Base-by-base conservation (phyloP, 2,797 vertebrate species). In the Pseudomugil gertrudae region DNA sequence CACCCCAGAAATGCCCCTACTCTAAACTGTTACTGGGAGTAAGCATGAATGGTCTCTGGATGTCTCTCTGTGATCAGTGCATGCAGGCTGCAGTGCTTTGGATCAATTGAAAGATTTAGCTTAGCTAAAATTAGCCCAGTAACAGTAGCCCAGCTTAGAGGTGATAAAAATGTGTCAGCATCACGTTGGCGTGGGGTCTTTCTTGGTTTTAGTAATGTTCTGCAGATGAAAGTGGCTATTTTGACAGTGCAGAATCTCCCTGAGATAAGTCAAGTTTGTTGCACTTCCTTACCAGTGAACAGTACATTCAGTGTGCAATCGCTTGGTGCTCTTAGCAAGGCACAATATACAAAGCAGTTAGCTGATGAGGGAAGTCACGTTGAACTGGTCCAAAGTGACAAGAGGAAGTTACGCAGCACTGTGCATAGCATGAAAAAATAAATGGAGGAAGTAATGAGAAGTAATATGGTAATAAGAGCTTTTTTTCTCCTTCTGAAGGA, bases 371-470 rank as follows among this genome's bases (percentile, higher is more conserved):
- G 86, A 88, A 88, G 84, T 83, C 15, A 64, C 29, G 15, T 32
- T 60, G 56, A 43, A 52, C 32, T 73, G 47, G 64, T 73, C 33
- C 52, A 70, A 21, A 74, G 72, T 43, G 35, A 77, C 68, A 80
- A 62, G 80, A 84, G 86, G 87, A 90, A 80, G 79, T 86, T 83
- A 73, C 73, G 63, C 63, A 76, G 72, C 48, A 57, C 8, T 21
- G 9, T 66, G 27, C 51, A 45, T 26, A 3, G 53, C 40, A 45
- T 62, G 51, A 51, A 52, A 47, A 9, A 30, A 30, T 3, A 30
- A 30, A 30, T 30, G 38, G 13, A 19, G 1, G 3, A 19, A 17
- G 5, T 30, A 35, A 50, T 30, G 4, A 35, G 38, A 32, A 73
- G 35, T 9, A 27, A 27, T 30, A 56, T 50, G 0, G 2, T 6